Evolutionary conservation across 2,113 vertebrate species (phyloP), one percentile per base, ranked within the genome.

Genomic region (Neogobius melanostomus): DNA sequence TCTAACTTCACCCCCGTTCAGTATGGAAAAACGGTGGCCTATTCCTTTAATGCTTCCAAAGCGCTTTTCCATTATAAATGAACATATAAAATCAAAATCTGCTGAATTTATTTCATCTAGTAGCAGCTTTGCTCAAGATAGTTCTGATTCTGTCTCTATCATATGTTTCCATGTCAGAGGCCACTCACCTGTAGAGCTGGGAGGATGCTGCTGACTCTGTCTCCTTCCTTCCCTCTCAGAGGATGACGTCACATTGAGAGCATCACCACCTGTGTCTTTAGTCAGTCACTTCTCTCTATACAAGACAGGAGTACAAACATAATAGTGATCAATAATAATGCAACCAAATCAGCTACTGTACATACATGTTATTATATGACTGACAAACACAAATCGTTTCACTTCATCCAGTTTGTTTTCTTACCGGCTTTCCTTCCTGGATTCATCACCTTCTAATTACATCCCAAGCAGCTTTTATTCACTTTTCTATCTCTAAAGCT

Each of bases 401-500:
- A 14, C n/a, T 61, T n/a, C 8, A 28, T 56, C 53, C 3, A 56
- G 28, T 44, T 7, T 7, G 7, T 2, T 12, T 8, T 9, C 21
- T 44, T 45, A 44, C 8, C 2, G 14, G 42, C 12, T n/a, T 61
- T 44, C 14, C 11, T 44, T 44, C 43, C 28, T 44, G 42, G 14
- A 45, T 42, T 43, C 42, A 61, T 45, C 43, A 44, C 14, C 7
- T 3, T 44, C 5, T 61, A 61, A 61, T 61, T 14, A 3, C 14
- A 44, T 61, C 16, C 14, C 14, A 9, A 61, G 42, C 59, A 8
- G 59, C n/a, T 61, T 61, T 10, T 43, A 59, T 61, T 21, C 45
- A 64, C 62, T 64, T 46, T 48, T 17, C 44, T 28, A 46, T 46
- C 62, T 17, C 44, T 42, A 61, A 51, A 69, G 16, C 62, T 50